phyloP scores from a whole-genome alignment of 30 jellyfish, hydroid and myxozoan genomes.

The Nemopilema nomurai region DNA sequence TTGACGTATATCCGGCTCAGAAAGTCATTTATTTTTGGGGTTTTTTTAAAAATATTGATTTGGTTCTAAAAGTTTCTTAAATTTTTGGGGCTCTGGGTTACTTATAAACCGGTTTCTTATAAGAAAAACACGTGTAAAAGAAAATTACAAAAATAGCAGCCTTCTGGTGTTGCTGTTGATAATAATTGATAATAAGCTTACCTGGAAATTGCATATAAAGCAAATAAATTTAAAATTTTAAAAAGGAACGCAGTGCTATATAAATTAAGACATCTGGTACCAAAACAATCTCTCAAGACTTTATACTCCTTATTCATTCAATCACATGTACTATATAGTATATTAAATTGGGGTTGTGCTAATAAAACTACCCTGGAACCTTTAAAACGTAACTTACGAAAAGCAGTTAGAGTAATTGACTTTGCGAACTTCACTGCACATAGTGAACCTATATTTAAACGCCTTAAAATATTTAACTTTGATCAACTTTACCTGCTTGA shows the following conservation, averaged over 20 bases:
- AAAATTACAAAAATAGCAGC: no score
- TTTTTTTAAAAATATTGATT: no score
- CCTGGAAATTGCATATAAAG: constrained; percentile 31
- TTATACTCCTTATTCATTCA: constrained; percentile 37
- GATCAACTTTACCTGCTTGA: constrained; percentile 46
- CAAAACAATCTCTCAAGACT: constrained; percentile 10
- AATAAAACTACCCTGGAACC: constrained; percentile 44
- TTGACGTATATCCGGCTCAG: no score
- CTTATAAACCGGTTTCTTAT: no score
- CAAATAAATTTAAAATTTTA: constrained; percentile 22
- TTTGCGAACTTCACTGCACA: constrained; percentile 45
- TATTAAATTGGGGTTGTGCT: no score
- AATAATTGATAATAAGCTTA: constrained; percentile 23
- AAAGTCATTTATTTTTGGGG: no score
- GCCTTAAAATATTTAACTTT: constrained; percentile 20
- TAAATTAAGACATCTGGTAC: constrained; percentile 31
- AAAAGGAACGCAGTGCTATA: constrained; percentile 28
- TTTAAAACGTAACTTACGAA: constrained; percentile 30
- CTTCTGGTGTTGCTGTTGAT: no score
- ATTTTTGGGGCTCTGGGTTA: no score
- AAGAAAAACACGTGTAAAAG: no score
- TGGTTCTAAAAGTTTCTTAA: no score
- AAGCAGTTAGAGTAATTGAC: constrained; percentile 44
- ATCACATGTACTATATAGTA: constrained; percentile 32
- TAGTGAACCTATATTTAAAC: constrained; percentile 43